A percentile compares a stretch with the other conserved stretches of the same genome.
These are phyloP conservation scores for Pseudobourletiella spinata DNA, from an alignment of 1,140 invertebrate genomes.

Conservation along the genomic window DNA sequence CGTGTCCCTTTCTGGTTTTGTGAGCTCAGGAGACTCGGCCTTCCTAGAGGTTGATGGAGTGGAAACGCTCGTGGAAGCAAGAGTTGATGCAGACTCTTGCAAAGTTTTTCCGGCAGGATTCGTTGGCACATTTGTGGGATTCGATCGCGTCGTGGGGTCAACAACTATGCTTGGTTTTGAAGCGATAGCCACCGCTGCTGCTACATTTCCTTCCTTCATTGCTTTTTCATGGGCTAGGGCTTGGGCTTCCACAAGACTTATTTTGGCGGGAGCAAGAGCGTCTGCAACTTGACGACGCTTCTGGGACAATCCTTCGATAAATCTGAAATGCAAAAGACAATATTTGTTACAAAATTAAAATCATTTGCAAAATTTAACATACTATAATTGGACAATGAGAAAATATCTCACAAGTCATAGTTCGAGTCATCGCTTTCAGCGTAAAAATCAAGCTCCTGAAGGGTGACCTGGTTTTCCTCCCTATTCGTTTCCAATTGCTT, in stretches of 20 bases:
- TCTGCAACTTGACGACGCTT: slow-evolving; percentile 61
- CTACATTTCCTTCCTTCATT: slow-evolving; percentile 19
- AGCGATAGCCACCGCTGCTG: slow-evolving; percentile 20
- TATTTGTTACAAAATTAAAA: slow-evolving; percentile 3
- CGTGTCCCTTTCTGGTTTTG: background rate
- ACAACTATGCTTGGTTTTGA: background rate
- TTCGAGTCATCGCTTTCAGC: slow-evolving; percentile 81
- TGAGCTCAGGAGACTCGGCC: slow-evolving; percentile 6
- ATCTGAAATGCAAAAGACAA: slow-evolving; percentile 47
- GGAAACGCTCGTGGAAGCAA: background rate
- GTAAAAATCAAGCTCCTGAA: slow-evolving; percentile 72
- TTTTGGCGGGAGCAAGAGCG: slow-evolving; percentile 39
- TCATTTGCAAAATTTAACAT: background rate
- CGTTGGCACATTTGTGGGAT: background rate
- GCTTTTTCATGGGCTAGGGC: slow-evolving; percentile 25
- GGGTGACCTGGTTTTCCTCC: slow-evolving; percentile 67
- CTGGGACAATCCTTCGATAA: slow-evolving; percentile 62
- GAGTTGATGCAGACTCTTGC: background rate
- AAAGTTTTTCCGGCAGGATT: background rate
- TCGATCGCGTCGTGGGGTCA: background rate
- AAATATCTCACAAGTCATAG: slow-evolving; percentile 59
- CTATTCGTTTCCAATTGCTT: slow-evolving; percentile 81
- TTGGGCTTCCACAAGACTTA: slow-evolving; percentile 25
- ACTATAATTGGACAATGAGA: background rate
- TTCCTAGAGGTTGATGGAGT: slow-evolving; percentile 35